Percentiles rank a stretch among this genome's conserved stretches.
phyloP scores from a whole-genome alignment of 2,888 invertebrate genomes.

The Mechanitis mazaeus region DNA sequence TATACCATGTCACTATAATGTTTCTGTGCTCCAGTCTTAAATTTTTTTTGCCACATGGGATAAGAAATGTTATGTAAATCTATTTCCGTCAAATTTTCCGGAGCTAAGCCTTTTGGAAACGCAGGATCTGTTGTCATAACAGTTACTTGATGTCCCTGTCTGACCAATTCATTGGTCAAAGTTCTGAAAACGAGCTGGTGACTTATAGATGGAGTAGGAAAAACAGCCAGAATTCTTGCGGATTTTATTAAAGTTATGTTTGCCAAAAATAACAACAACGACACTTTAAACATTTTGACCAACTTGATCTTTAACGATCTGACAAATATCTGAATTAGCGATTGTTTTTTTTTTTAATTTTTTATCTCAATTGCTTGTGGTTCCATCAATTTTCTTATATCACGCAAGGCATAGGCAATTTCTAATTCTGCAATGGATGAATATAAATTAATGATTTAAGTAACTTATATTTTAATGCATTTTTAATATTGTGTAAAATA shows the following conservation, averaged over 20 bases:
- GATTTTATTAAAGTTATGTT: conserved; percentile 23
- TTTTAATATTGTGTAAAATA: too few species aligned
- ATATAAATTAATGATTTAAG: too few species aligned
- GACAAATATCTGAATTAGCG: too few species aligned
- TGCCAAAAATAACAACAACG: background rate
- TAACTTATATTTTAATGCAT: too few species aligned
- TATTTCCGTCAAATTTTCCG: conserved; percentile 44
- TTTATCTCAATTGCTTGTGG: too few species aligned
- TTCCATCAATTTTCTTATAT: too few species aligned
- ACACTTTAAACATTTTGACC: conserved; percentile 5
- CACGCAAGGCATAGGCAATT: too few species aligned
- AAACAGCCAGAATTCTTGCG: conserved; percentile 46
- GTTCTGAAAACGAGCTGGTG: conserved; percentile 44
- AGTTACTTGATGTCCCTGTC: conserved; percentile 48
- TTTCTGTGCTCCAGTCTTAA: conserved; percentile 8
- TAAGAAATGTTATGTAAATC: conserved; percentile 36
- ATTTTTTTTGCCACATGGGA: conserved; percentile 25
- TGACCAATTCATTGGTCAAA: conserved; percentile 42
- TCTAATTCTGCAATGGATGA: too few species aligned
- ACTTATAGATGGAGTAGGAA: conserved; percentile 48
- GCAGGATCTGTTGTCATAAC: conserved; percentile 44
- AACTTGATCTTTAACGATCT: too few species aligned
- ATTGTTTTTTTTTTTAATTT: too few species aligned
- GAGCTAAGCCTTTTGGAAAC: conserved; percentile 26
- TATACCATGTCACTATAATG: conserved; percentile 18